A percentile compares a stretch with the other conserved stretches of the same genome.
These are phyloP conservation scores for Tiliqua scincoides DNA, from an alignment of 2,113 vertebrate species.

Conservation along the genomic window DNA sequence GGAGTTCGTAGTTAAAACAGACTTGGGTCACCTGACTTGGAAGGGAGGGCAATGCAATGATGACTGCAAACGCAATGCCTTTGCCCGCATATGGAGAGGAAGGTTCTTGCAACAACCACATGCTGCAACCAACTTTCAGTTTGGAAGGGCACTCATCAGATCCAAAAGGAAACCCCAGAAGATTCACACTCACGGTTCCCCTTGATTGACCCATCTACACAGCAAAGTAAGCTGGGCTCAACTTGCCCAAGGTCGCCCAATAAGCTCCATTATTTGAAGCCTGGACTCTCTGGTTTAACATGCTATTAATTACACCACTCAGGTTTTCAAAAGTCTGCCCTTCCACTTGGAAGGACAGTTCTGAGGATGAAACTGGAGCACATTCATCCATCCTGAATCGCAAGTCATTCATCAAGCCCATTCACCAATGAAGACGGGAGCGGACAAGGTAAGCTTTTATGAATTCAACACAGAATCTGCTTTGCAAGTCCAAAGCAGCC, in stretches of 20 bases:
- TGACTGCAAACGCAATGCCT: not conserved
- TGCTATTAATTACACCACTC: not conserved
- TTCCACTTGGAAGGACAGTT: not conserved
- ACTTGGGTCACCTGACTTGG: not conserved
- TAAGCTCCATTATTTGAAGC: not conserved
- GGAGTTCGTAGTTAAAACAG: not conserved
- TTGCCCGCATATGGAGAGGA: not conserved
- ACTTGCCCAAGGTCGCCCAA: not conserved
- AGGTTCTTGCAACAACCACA: not conserved
- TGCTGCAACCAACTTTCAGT: not conserved
- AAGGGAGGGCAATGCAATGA: slow-evolving; percentile 13
- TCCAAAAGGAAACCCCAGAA: not conserved
- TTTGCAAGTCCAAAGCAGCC: not conserved
- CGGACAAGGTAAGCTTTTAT: not conserved
- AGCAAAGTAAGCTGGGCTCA: slow-evolving; percentile 14
- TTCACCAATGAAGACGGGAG: not conserved
- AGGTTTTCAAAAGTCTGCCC: not conserved
- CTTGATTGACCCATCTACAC: not conserved
- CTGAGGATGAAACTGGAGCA: too few species aligned
- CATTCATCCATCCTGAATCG: not conserved
- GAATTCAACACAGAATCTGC: not conserved
- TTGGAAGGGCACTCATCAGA: not conserved
- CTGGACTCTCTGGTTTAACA: not conserved
- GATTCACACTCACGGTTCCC: not conserved
- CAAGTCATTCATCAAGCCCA: not conserved